These are phyloP conservation scores for Pelvicachromis taeniatus DNA, from an alignment of 2,113 vertebrate genomes.

Conservation along the genomic window DNA sequence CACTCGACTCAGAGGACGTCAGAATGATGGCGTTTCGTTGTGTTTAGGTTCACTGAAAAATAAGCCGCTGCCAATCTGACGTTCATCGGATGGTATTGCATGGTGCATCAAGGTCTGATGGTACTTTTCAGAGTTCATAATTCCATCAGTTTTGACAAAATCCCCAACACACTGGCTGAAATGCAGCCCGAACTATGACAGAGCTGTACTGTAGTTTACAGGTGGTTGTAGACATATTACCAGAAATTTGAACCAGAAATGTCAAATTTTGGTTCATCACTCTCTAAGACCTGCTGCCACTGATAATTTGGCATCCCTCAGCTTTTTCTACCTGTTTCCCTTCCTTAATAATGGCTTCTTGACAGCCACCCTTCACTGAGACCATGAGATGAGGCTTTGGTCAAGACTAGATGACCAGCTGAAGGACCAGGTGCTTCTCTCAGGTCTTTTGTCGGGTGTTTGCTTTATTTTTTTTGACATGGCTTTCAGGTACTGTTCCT, in stretches of 20 bases:
- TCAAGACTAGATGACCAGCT: neutral
- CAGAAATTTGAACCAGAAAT: neutral
- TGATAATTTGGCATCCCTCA: neutral
- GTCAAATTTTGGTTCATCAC: neutral
- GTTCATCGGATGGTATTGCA: neutral
- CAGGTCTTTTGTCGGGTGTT: neutral
- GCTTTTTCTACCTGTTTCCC: accelerated
- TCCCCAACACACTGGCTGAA: neutral
- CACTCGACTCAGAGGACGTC: neutral
- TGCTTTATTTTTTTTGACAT: neutral
- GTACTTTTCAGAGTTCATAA: neutral
- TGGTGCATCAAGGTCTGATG: neutral
- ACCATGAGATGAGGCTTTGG: neutral
- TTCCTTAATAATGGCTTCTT: neutral
- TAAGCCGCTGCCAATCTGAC: neutral
- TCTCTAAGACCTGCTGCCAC: neutral
- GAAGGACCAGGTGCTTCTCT: neutral
- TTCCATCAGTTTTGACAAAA: neutral
- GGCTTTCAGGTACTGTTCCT: neutral
- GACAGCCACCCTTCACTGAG: neutral
- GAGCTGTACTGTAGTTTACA: neutral
- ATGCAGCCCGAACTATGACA: neutral
- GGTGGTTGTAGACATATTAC: neutral
- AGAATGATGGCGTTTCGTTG: neutral
- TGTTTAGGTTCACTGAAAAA: neutral